Evolutionary conservation across 2,797 vertebrate genomes (phyloP).

Genomic region (Tragelaphus eurycerus): DNA sequence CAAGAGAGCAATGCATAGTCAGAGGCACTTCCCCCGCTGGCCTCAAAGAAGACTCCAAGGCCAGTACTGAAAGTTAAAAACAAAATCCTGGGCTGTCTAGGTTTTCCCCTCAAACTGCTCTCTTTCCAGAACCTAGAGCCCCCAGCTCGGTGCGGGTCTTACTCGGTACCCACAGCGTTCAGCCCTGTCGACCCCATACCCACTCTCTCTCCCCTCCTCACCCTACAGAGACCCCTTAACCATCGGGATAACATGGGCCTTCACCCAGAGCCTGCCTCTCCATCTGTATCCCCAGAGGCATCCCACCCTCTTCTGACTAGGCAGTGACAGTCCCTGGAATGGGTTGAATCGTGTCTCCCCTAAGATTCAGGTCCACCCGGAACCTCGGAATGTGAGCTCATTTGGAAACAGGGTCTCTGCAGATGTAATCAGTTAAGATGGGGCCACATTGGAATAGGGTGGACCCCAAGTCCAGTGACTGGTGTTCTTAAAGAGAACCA

Average conservation of each 20-base stretch:
- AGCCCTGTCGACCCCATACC: not conserved
- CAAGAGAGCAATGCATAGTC: not conserved
- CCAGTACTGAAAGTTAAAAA: not conserved
- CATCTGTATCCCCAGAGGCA: not conserved
- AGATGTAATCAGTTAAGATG: not conserved
- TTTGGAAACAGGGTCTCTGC: not conserved
- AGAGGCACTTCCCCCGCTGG: not conserved
- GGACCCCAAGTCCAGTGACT: not conserved
- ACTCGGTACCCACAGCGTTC: too few species aligned
- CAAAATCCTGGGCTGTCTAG: rapidly evolving
- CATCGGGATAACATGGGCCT: not conserved
- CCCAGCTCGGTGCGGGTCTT: not conserved
- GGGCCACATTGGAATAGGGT: not conserved
- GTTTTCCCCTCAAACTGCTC: not conserved
- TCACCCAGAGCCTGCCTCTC: not conserved
- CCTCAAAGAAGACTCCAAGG: not conserved
- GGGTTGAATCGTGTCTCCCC: not conserved
- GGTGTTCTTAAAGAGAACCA: not conserved
- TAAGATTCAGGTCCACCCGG: not conserved
- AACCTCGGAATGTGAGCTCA: not conserved
- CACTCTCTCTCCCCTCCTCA: not conserved
- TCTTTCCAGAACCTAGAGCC: not conserved
- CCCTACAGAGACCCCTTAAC: not conserved
- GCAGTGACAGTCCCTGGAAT: not conserved
- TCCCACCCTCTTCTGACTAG: not conserved